These are phyloP conservation scores for Bombus consobrinus DNA, from an alignment of 1,140 invertebrate genomes.

Conservation along the genomic window DNA sequence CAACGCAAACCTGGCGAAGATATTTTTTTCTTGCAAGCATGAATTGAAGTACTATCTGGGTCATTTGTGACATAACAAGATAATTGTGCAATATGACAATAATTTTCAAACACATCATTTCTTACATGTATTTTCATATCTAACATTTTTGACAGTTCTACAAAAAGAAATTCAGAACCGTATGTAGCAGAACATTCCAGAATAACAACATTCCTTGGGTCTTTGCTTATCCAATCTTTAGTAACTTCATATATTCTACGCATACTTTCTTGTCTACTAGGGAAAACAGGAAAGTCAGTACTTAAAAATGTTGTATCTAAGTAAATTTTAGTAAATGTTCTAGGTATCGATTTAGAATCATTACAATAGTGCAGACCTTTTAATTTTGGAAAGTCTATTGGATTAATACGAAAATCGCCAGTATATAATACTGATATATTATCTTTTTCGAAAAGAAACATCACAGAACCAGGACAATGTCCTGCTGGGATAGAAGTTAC, in stretches of 20 bases:
- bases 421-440: conserved; percentile 85
- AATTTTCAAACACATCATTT: conserved; percentile 71
- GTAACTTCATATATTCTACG: conserved; percentile 81
- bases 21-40: conserved; percentile 77
- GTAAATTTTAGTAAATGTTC: conserved; percentile 85
- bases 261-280: conserved; percentile 84
- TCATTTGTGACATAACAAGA: conserved; percentile 77
- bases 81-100: conserved; percentile 79
- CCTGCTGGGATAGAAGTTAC: conserved; percentile 86
- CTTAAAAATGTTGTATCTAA: conserved; percentile 89
- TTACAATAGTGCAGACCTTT: conserved; percentile 82
- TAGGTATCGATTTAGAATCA: conserved; percentile 74
- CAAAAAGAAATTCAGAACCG: conserved; percentile 86
- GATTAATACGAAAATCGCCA: conserved; percentile 87
- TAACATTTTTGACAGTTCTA: conserved; percentile 82
- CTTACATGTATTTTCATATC: conserved; percentile 84
- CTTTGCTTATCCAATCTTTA: conserved; percentile 83
- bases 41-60: conserved; percentile 76
- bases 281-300: conserved; percentile 82
- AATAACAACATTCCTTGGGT: conserved; percentile 81
- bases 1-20: conserved; percentile 60
- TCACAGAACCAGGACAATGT: conserved; percentile 89
- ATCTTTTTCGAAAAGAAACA: conserved; percentile 87
- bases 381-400: conserved; percentile 83
- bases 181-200: conserved; percentile 83